Conservation (phyloP, 2,888 invertebrate genomes). For the Euphydryas editha region DNA sequence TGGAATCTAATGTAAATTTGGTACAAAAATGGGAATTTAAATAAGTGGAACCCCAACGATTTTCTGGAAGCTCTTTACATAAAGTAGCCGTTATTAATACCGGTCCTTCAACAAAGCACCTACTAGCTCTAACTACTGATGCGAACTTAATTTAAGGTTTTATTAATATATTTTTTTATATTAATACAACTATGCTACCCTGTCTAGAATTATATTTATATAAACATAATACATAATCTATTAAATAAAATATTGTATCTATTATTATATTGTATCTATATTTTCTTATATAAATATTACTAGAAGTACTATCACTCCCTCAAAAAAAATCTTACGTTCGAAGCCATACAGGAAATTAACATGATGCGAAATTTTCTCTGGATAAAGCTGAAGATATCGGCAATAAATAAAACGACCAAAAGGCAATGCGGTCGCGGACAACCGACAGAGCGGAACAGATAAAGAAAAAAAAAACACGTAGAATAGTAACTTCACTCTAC, state of each 20-base stretch:
- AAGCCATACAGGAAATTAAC: constrained; percentile 75
- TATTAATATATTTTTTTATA: not conserved
- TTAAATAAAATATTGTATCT: not conserved
- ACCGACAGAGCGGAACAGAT: constrained; percentile 62
- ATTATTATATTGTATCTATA: not conserved
- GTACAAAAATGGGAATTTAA: constrained; percentile 82
- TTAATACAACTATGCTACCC: not conserved
- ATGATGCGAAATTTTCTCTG: constrained; percentile 73
- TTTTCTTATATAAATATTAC: not conserved
- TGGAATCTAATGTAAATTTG: constrained; percentile 81
- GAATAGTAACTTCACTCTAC: constrained; percentile 45
- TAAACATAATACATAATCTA: too few species aligned
- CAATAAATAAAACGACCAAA: constrained; percentile 80
- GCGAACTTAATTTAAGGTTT: not conserved
- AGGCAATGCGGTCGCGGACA: constrained; percentile 58
- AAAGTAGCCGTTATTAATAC: constrained; percentile 73
- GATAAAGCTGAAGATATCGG: constrained; percentile 63
- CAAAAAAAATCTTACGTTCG: constrained; percentile 27
- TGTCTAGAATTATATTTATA: not conserved
- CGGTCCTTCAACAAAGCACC: constrained; percentile 56
- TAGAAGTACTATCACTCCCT: not conserved
- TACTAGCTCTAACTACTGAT: constrained; percentile 43
- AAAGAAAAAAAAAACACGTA: constrained; percentile 60
- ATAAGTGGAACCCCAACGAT: constrained; percentile 72
- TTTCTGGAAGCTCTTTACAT: constrained; percentile 65